Evolutionary conservation across 1,140 invertebrate genomes (phyloP).

Genomic region (Orussus abietinus): DNA sequence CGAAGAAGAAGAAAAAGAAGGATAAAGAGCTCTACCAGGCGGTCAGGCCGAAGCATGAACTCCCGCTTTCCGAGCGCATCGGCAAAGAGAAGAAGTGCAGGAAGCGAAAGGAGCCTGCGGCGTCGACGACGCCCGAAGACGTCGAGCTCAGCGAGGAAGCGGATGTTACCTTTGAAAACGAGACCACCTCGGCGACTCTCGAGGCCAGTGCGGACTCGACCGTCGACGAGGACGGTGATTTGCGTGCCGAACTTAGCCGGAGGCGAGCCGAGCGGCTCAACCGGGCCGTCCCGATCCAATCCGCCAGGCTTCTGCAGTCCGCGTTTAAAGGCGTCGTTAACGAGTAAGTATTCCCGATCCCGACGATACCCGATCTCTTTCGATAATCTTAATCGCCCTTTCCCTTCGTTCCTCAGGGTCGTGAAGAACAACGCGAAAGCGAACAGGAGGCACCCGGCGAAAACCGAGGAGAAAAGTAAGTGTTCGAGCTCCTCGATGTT

Average conservation of each 20-base stretch:
- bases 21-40: constrained; percentile 48
- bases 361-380: too few species aligned
- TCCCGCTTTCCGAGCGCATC: constrained; percentile 39
- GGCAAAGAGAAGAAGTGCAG: constrained; percentile 44
- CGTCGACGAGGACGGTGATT: constrained; percentile 41
- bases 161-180: constrained; percentile 27
- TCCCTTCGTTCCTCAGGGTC: constrained; percentile 28
- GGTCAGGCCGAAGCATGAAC: constrained; percentile 37
- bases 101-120: constrained; percentile 27
- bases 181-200: too few species aligned
- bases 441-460: constrained; percentile 31
- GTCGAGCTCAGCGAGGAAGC: constrained; percentile 21
- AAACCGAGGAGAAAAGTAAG: constrained; percentile 39
- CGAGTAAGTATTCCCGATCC: constrained; percentile 44
- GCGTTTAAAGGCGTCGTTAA: constrained; percentile 49
- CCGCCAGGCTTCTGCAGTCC: constrained; percentile 45
- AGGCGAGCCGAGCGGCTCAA: constrained; percentile 44
- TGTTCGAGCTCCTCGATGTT: too few species aligned
- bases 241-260: constrained; percentile 42
- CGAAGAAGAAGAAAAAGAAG: constrained; percentile 45
- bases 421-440: constrained; percentile 39
- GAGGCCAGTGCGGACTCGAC: too few species aligned
- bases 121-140: too few species aligned
- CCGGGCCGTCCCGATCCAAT: constrained; percentile 39
- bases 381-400: too few species aligned